A percentile compares a stretch with the other conserved stretches of the same genome.
Evolutionary conservation across 2,797 vertebrate species (phyloP).

Genomic region (Ataeniobius toweri): DNA sequence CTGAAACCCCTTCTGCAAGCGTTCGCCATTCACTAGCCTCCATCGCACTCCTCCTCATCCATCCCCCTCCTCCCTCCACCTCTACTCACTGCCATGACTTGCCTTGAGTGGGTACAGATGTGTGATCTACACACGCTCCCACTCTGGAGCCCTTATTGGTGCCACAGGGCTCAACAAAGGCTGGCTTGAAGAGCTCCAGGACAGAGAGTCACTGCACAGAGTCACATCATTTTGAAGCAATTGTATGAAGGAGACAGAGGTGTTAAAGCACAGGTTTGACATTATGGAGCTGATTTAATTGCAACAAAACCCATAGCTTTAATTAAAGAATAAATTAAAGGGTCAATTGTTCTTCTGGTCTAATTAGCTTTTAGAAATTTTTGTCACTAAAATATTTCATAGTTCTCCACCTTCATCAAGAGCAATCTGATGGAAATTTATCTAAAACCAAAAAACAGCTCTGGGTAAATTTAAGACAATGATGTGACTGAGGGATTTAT

Average conservation of each 20-base stretch:
- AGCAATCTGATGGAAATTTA: conserved; percentile 3
- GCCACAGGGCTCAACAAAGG: conserved; percentile 64
- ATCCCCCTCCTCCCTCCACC: background rate
- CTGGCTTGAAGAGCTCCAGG: conserved; percentile 55
- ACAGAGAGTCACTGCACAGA: conserved; percentile 44
- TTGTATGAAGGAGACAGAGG: conserved; percentile 27
- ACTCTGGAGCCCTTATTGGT: conserved; percentile 60
- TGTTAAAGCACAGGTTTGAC: conserved; percentile 18
- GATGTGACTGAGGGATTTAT: conserved; percentile 32
- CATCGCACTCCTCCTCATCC: background rate
- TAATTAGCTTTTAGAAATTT: background rate
- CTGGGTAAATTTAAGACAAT: conserved; percentile 34
- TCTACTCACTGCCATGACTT: conserved; percentile 33
- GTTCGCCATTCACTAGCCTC: conserved; percentile 35
- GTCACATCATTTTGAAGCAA: conserved; percentile 29
- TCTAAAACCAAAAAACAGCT: background rate
- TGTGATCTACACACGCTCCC: conserved; percentile 59
- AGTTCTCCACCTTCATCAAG: background rate
- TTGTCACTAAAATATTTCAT: background rate
- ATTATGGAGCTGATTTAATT: background rate
- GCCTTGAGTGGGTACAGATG: conserved; percentile 74
- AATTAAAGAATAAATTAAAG: background rate
- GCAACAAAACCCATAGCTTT: background rate
- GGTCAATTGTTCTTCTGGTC: background rate
- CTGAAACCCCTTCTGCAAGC: conserved; percentile 54